Evolutionary conservation across 2,113 vertebrate genomes (phyloP).

Genomic region (Petaurus breviceps): DNA sequence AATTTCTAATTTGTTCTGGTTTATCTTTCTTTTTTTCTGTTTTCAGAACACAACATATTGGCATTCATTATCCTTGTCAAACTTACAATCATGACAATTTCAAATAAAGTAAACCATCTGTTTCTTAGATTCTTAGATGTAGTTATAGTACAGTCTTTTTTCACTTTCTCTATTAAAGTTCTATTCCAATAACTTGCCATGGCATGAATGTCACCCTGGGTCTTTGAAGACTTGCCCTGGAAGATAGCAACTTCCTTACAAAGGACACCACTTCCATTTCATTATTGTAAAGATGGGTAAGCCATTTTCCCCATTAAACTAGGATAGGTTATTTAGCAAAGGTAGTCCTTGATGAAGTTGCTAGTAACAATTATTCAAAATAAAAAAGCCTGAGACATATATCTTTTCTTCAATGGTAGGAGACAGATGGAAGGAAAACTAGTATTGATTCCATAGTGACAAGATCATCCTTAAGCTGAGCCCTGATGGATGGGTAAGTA

Average conservation of each 20-base stretch:
- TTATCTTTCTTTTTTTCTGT: neutral
- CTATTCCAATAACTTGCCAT: neutral
- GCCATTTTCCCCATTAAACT: neutral
- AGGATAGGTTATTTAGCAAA: neutral
- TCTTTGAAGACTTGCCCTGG: neutral
- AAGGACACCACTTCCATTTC: neutral
- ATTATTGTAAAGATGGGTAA: neutral
- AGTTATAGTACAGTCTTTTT: neutral
- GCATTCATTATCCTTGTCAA: neutral
- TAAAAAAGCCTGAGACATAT: neutral
- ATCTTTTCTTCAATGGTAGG: neutral
- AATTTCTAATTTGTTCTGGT: neutral
- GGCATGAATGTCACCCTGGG: neutral
- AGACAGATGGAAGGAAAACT: neutral
- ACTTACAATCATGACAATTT: neutral
- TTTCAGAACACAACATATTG: neutral
- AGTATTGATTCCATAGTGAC: neutral
- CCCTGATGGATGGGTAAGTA: neutral
- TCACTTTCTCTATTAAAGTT: neutral
- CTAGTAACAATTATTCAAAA: neutral
- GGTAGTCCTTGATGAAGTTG: neutral
- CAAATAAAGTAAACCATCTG: neutral
- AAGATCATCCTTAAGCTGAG: neutral
- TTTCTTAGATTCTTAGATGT: neutral
- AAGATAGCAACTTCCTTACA: neutral